phyloP scores from a whole-genome alignment of 2,797 vertebrate genomes.

The Sebastes nivosus region DNA sequence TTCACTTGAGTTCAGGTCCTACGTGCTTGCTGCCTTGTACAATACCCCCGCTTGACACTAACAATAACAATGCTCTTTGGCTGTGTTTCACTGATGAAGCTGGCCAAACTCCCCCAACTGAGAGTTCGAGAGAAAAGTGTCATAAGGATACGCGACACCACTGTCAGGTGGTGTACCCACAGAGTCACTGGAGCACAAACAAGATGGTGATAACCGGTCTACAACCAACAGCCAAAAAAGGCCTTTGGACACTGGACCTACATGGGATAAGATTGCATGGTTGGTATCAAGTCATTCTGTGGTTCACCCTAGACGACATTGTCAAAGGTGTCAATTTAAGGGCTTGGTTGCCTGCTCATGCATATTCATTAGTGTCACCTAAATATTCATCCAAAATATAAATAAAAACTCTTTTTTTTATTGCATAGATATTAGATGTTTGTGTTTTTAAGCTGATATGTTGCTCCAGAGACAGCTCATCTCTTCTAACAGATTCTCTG shows the following conservation, averaged over 20 bases:
- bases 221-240: slow-evolving; percentile 60
- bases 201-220: slow-evolving; percentile 68
- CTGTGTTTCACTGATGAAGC: slow-evolving; percentile 44
- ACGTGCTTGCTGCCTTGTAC: slow-evolving; percentile 9
- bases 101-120: slow-evolving; percentile 39
- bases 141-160: slow-evolving; percentile 71
- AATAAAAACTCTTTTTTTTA: not conserved
- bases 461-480: rapidly evolving
- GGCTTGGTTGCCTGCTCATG: slow-evolving; percentile 63
- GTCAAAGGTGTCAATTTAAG: slow-evolving; percentile 76
- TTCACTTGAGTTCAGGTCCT: slow-evolving; percentile 36
- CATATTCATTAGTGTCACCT: slow-evolving; percentile 60
- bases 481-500: not conserved
- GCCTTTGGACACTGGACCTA: slow-evolving; percentile 63
- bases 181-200: slow-evolving; percentile 75
- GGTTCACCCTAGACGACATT: slow-evolving; percentile 69
- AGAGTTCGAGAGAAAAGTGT: slow-evolving; percentile 51
- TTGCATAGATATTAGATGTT: not conserved
- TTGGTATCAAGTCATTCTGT: slow-evolving; percentile 77
- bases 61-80: slow-evolving; percentile 39
- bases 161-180: slow-evolving; percentile 75
- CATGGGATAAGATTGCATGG: slow-evolving; percentile 78
- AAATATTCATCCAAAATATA: slow-evolving; percentile 31
- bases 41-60: not conserved
- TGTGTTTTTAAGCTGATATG: not conserved